Evolutionary conservation across 2,888 invertebrate species (phyloP).

Genomic region (Sialis fuliginosa): DNA sequence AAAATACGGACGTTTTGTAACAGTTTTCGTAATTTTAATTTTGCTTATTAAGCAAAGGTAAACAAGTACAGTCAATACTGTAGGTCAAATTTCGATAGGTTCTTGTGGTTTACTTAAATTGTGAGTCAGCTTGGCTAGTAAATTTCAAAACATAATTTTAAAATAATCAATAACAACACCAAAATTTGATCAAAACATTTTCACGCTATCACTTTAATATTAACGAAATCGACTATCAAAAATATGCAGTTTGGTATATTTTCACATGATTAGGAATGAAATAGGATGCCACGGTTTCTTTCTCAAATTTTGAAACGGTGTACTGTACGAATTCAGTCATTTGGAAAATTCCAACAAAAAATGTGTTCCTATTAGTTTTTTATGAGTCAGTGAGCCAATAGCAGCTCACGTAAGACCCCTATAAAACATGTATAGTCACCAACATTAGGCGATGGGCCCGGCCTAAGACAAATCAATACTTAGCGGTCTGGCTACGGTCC

Average conservation of each 20-base stretch:
- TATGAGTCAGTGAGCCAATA: slow-evolving; percentile 30
- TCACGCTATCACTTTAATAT: slow-evolving; percentile 10
- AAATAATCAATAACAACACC: slow-evolving; percentile 25
- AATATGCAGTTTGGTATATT: slow-evolving; percentile 1
- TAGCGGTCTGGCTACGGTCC: slow-evolving; percentile 6
- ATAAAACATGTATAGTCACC: slow-evolving; percentile 27
- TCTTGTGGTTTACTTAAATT: slow-evolving; percentile 12
- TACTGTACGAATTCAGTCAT: slow-evolving; percentile 31
- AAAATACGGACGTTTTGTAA: background rate
- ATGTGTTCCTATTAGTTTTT: slow-evolving; percentile 26
- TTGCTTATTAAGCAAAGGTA: background rate
- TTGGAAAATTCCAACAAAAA: slow-evolving; percentile 44
- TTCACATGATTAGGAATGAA: slow-evolving; percentile 7
- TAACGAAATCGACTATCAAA: background rate
- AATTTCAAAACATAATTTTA: slow-evolving; percentile 13
- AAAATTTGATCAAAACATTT: slow-evolving; percentile 7
- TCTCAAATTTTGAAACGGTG: slow-evolving; percentile 25
- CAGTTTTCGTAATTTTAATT: background rate
- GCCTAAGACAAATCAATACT: slow-evolving; percentile 30
- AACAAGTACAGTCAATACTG: slow-evolving; percentile 3
- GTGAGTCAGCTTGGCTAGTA: slow-evolving; percentile 18
- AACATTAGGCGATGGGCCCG: slow-evolving; percentile 18
- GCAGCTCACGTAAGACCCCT: slow-evolving; percentile 28
- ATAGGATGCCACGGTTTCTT: slow-evolving; percentile 15
- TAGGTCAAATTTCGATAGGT: slow-evolving; percentile 7